These are phyloP conservation scores for Crotalus helleri DNA, from an alignment of 2,113 vertebrate genomes.

Conservation along the genomic window DNA sequence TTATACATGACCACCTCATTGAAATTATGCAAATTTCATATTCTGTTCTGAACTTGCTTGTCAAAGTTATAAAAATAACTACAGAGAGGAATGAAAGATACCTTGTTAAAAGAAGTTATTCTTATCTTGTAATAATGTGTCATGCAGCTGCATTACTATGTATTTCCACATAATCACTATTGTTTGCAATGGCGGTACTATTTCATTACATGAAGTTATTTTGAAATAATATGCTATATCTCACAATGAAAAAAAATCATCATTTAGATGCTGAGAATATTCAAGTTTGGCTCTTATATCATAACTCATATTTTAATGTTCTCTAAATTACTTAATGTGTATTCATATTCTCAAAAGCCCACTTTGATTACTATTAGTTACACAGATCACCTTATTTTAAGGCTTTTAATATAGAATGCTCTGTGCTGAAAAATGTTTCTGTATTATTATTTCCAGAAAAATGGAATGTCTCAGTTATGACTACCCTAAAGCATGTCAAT, in stretches of 20 bases:
- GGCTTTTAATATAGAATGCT: neutral
- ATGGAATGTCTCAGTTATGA: neutral
- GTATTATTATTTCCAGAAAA: neutral
- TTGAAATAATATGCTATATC: conserved; percentile 20
- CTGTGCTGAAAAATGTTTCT: neutral
- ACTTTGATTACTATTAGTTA: conserved; percentile 26
- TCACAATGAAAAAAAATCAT: conserved; percentile 23
- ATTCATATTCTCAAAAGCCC: accelerated
- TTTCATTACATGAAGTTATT: conserved; percentile 32
- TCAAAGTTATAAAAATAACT: conserved; percentile 41
- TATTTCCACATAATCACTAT: conserved; percentile 18
- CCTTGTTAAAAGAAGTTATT: conserved; percentile 20
- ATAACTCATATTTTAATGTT: conserved; percentile 3
- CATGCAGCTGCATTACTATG: conserved; percentile 5
- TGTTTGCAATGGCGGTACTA: conserved; percentile 9
- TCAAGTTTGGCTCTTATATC: conserved; percentile 8
- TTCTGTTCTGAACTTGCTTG: conserved; percentile 8
- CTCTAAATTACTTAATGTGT: conserved; percentile 6
- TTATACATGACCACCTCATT: conserved; percentile 20
- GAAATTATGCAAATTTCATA: conserved; percentile 35
- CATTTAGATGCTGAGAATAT: conserved; percentile 32
- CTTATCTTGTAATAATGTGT: conserved; percentile 31
- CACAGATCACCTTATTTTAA: neutral
- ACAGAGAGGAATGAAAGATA: neutral
- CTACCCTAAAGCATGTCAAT: neutral